These are phyloP conservation scores for Drosophila parthenogenetica DNA, from an alignment of 2,888 invertebrate genomes.

Conservation along the genomic window DNA sequence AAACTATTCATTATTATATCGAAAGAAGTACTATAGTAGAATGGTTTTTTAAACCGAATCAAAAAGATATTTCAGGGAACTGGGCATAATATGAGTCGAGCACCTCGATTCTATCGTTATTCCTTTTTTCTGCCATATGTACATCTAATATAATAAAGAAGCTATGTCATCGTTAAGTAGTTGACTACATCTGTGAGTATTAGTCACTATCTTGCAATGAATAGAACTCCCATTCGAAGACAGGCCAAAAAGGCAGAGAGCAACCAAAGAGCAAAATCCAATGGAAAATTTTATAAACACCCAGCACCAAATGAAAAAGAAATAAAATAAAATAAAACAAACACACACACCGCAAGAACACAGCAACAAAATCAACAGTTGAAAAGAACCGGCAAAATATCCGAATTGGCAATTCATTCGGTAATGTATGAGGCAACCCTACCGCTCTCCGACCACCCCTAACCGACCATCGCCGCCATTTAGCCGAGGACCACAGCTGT, in stretches of 20 bases:
- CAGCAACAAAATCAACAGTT: slow-evolving; percentile 20
- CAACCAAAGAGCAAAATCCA: slow-evolving; percentile 40
- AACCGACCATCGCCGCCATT: neutral
- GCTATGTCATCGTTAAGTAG: slow-evolving; percentile 37
- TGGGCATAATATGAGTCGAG: too few relatives aligned
- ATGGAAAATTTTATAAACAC: slow-evolving; percentile 66
- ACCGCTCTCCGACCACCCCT: neutral
- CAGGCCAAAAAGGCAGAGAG: slow-evolving; percentile 33
- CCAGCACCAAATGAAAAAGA: slow-evolving; percentile 26
- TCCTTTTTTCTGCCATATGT: neutral
- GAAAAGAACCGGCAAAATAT: slow-evolving; percentile 35
- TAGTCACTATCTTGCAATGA: slow-evolving; percentile 55
- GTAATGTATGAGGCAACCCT: slow-evolving; percentile 63
- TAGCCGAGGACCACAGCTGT: slow-evolving; percentile 68
- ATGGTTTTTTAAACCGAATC: too few relatives aligned
- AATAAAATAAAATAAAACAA: slow-evolving; percentile 7
- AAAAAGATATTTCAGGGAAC: too few relatives aligned
- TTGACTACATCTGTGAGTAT: slow-evolving; percentile 10
- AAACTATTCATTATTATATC: too few relatives aligned
- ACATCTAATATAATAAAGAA: slow-evolving; percentile 24
- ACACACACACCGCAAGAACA: slow-evolving; percentile 7
- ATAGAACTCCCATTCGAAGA: slow-evolving; percentile 21
- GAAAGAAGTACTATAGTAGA: too few relatives aligned
- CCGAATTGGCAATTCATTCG: slow-evolving; percentile 65
- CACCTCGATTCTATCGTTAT: too few relatives aligned